Percentiles rank a stretch among this genome's conserved stretches.
phyloP scores from a whole-genome alignment of 2,113 vertebrate species.

The Neodontobutis hainanensis region DNA sequence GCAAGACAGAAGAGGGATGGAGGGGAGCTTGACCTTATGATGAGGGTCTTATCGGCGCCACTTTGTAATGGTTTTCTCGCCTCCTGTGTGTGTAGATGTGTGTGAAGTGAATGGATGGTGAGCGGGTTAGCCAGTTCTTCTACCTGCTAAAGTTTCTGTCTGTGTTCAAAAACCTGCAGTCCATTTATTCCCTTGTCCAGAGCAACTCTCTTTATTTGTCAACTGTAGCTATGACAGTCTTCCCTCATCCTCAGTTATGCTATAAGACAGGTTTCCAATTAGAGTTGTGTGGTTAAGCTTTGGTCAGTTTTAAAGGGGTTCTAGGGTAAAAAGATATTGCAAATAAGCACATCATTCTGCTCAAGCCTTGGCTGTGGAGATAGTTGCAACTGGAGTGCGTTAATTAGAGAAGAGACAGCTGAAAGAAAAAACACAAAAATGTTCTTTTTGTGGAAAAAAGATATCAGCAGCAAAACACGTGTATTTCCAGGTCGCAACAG shows the following conservation, averaged over 20 bases:
- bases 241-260: background rate
- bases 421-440: too few relatives aligned
- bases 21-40: constrained; percentile 48
- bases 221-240: background rate
- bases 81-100: constrained; percentile 2
- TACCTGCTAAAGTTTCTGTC: constrained; percentile 19
- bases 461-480: constrained; percentile 11
- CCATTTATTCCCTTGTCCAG: constrained; percentile 1
- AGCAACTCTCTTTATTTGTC: constrained; percentile 18
- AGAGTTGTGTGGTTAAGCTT: too few relatives aligned
- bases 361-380: too few relatives aligned
- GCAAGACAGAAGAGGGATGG: constrained; percentile 38
- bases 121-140: constrained; percentile 22
- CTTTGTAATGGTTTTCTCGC: constrained; percentile 26
- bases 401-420: too few relatives aligned
- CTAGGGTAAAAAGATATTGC: too few relatives aligned
- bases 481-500: constrained; percentile 4
- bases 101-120: constrained; percentile 34
- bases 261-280: too few relatives aligned
- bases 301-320: too few relatives aligned
- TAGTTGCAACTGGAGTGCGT: too few relatives aligned
- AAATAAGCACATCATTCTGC: too few relatives aligned
- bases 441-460: too few relatives aligned
- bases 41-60: constrained; percentile 43
- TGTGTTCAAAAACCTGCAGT: constrained; percentile 16